Percentiles rank a stretch among this genome's conserved stretches.
Conservation (phyloP, 2,888 invertebrate genomes). For the Lochmaea capreae region DNA sequence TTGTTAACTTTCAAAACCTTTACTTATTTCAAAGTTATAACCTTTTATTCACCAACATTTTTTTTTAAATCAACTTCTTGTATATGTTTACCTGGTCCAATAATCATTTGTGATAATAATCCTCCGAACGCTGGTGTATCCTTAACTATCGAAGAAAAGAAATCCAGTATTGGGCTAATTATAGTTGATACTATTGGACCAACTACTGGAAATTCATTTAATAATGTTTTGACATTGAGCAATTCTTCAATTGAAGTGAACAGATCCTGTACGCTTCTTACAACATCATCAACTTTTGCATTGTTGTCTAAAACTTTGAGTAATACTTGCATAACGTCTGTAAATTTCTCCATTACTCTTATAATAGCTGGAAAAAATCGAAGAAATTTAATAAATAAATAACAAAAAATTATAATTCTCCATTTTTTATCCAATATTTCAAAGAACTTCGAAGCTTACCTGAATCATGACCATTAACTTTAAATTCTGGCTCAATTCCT, state of each 20-base stretch:
- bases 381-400: background rate
- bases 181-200: background rate
- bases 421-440: background rate
- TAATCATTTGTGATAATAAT: slow-evolving; percentile 10
- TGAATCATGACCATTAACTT: too few species aligned
- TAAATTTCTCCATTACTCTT: background rate
- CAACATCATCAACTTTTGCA: slow-evolving; percentile 7
- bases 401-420: background rate
- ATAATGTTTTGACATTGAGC: slow-evolving; percentile 8
- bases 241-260: slow-evolving; percentile 7
- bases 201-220: slow-evolving; percentile 11
- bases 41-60: too few species aligned
- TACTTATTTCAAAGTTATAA: too few species aligned
- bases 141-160: background rate
- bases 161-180: background rate
- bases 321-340: background rate
- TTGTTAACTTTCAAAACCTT: too few species aligned
- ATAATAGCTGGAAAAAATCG: slow-evolving; percentile 9
- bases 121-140: slow-evolving; percentile 21
- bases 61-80: background rate
- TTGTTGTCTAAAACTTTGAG: slow-evolving; percentile 1
- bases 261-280: slow-evolving; percentile 5
- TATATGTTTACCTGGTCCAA: slow-evolving; percentile 15
- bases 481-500: too few species aligned
- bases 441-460: too few species aligned